These are phyloP conservation scores for rabbit (Oryctolagus cuniculus) DNA, from an alignment of 2,113 vertebrate species.

Conservation along the genomic window mOryCun1.1 NC_091434.1:38658501-38659000, in stretches of 20 bases:
- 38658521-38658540: not conserved
- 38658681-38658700: not conserved
- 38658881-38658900: not conserved
- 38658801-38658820: not conserved
- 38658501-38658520: slow-evolving; percentile 47
- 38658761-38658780: not conserved
- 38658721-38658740: not conserved
- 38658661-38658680: not conserved
- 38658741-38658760: not conserved
- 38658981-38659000: too few species aligned
- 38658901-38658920: not conserved
- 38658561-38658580: not conserved
- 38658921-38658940: not conserved
- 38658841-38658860: not conserved
- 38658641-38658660: not conserved
- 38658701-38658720: not conserved
- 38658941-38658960: not conserved
- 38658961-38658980: not conserved
- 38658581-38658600: not conserved
- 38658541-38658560: not conserved
- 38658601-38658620: slow-evolving; percentile 24
- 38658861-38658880: not conserved
- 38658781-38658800: not conserved
- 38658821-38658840: not conserved
- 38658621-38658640: not conserved